These are phyloP conservation scores for Musca domestica DNA, from an alignment of 1,140 invertebrate species.

Conservation along the genomic window DNA sequence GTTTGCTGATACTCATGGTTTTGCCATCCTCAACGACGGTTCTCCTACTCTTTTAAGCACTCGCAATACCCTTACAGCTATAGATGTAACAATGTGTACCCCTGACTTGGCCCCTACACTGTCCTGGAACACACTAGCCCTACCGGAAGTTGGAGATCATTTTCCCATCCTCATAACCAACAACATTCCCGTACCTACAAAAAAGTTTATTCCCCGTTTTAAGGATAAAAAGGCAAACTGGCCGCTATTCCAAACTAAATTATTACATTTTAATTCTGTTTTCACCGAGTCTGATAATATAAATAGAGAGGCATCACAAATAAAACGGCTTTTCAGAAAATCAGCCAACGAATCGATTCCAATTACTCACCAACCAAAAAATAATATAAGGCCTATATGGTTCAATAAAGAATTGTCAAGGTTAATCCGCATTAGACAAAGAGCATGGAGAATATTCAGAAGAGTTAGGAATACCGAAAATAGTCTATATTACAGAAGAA, in stretches of 20 bases:
- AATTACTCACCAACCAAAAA: background rate
- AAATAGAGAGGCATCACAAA: background rate
- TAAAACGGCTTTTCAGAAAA: background rate
- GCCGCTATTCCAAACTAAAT: background rate
- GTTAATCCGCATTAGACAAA: background rate
- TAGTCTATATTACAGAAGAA: background rate
- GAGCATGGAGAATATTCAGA: background rate
- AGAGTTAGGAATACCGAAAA: background rate
- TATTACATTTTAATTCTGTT: background rate
- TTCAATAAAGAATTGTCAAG: too few relatives aligned
- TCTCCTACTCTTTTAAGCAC: background rate
- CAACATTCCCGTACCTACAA: background rate
- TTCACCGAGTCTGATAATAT: background rate
- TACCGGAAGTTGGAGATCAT: background rate
- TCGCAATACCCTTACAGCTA: background rate
- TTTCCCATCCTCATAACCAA: too few relatives aligned
- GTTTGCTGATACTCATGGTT: background rate
- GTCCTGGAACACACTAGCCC: background rate
- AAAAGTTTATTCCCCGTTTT: background rate
- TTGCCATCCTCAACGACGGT: background rate
- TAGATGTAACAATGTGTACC: background rate
- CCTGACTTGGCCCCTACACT: background rate
- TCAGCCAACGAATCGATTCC: background rate
- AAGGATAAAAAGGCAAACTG: background rate
- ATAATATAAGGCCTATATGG: background rate